Evolutionary conservation across 2,113 vertebrate species (phyloP).

Genomic region (Ondatra zibethicus): DNA sequence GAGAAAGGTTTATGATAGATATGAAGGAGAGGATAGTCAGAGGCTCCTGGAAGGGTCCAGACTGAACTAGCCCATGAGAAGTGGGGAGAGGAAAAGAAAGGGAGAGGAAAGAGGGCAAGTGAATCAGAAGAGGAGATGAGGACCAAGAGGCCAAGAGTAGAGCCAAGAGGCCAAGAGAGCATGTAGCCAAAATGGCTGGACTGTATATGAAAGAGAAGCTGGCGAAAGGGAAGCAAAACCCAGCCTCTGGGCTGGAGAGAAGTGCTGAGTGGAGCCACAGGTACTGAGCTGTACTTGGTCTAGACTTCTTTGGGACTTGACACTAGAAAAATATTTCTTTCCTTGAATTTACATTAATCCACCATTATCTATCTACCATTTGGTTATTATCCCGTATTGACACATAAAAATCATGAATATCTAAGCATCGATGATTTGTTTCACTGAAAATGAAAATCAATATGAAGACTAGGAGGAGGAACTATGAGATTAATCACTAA

Average conservation of each 20-base stretch:
- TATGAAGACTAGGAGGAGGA: not conserved
- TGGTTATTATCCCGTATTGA: not conserved
- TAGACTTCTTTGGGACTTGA: not conserved
- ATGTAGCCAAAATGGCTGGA: too few species aligned
- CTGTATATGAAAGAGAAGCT: not conserved
- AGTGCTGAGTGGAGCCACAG: not conserved
- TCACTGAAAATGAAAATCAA: not conserved
- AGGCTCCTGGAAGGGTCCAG: not conserved
- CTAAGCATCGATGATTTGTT: not conserved
- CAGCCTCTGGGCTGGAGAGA: not conserved
- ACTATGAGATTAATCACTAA: not conserved
- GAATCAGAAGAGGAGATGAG: not conserved
- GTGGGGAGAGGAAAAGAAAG: not conserved
- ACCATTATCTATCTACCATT: not conserved
- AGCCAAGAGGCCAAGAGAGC: not conserved
- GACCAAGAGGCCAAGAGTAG: not conserved
- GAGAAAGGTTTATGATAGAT: not conserved
- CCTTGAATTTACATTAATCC: not conserved
- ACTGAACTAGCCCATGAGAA: not conserved
- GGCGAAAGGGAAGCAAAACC: not conserved
- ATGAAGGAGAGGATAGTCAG: not conserved
- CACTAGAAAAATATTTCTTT: not conserved
- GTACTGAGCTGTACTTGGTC: not conserved
- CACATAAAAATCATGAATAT: not conserved
- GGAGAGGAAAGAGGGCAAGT: not conserved